phyloP scores from a whole-genome alignment of 1,140 invertebrate genomes.

The Microvelia longipes region DNA sequence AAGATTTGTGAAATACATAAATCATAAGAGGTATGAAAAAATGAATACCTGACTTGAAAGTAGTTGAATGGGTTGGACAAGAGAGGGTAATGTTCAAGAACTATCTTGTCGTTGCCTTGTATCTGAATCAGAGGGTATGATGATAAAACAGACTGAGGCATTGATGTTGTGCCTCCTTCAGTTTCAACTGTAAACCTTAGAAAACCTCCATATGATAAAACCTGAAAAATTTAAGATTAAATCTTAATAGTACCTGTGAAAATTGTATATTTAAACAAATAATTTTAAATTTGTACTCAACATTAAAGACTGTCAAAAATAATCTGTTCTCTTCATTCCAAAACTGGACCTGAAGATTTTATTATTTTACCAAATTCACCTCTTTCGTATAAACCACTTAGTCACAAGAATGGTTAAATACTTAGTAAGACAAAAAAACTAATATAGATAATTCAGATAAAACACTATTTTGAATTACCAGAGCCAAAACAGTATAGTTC shows the following conservation, averaged over 20 bases:
- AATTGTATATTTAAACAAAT: not conserved
- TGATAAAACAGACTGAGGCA: slow-evolving; percentile 42
- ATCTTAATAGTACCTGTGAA: no score
- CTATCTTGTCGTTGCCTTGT: slow-evolving; percentile 58
- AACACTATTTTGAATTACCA: no score
- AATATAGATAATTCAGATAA: no score
- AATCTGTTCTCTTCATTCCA: not conserved
- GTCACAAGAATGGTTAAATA: no score
- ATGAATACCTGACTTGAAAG: slow-evolving; percentile 51
- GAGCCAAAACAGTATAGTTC: no score
- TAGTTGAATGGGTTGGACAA: slow-evolving; percentile 30
- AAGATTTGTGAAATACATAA: no score
- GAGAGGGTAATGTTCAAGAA: slow-evolving; percentile 56
- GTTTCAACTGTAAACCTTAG: slow-evolving; percentile 62
- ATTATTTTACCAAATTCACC: no score
- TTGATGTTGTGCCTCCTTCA: slow-evolving; percentile 36
- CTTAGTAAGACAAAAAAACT: no score
- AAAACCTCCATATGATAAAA: slow-evolving; percentile 81
- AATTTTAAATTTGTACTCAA: not conserved
- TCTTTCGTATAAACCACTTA: no score
- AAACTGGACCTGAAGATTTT: not conserved
- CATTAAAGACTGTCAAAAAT: no score
- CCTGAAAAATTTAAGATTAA: slow-evolving; percentile 33
- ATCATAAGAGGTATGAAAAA: no score
- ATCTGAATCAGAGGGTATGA: slow-evolving; percentile 68